Evolutionary conservation across 2,888 invertebrate genomes (phyloP), one percentile per base, ranked within the genome.

Genomic region (Brassicogethes aeneus): DNA sequence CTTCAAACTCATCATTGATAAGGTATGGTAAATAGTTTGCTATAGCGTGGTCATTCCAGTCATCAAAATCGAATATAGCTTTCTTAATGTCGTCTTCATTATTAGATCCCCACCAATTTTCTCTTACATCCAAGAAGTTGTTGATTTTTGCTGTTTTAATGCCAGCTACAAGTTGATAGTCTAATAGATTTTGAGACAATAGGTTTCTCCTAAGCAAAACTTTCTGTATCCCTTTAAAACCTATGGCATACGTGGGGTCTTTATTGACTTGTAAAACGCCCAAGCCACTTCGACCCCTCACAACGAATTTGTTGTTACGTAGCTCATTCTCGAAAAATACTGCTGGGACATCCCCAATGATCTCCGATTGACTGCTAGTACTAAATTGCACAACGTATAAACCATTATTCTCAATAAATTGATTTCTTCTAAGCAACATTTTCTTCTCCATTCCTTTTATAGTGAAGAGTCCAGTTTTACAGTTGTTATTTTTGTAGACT

Each of bases 1-100:
- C 76, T 48, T 85, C 83, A 55, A 88, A 79, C 36, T 76, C 74
- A 50, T 89, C 82, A 60, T 82, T 82, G 0, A 84, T 76, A 42
- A 95, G 74, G 65, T 82, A 97, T 0, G 97, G 99, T 40, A 83
- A 76, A 65, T 85, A 99, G 10, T 83, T 77, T 0, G 95, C 96
- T 38, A 95, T 80, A 0, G 95, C 95, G 64, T 92, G 94, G 66
- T 93, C 91, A 64, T 99, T 99, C 97, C 99, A 99, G 64, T 97
- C 96, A 64, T 99, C 95, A 67, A 99, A 96, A 69, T 97, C 97
- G 62, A 97, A 96, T 56, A 97, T 94, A 60, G 81, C 77, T 37
- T 79, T 75, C 52, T 80, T 79, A 39, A 99, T 97, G 40, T 76
- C 74, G 3, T 69, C 70, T 38, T 86, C 80, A 40, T 83, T 76